Evolutionary conservation across 1,140 invertebrate genomes (phyloP).

Genomic region (Colletes gigas): DNA sequence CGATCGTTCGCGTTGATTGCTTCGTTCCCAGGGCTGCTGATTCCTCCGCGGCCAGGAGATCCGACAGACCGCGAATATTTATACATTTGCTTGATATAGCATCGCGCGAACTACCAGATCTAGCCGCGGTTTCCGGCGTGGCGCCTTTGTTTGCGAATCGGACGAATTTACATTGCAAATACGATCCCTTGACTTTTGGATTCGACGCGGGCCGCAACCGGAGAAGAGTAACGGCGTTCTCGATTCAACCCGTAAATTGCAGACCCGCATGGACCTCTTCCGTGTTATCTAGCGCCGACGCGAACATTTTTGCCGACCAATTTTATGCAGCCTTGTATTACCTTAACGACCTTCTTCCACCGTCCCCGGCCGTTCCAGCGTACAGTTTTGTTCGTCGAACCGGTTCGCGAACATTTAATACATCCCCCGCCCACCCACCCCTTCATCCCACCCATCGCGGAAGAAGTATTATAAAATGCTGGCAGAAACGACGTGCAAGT

Average conservation of each 20-base stretch:
- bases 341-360: conserved; percentile 46
- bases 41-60: neutral
- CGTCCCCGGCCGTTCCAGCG: neutral
- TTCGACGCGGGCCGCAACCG: neutral
- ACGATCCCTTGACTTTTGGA: conserved; percentile 32
- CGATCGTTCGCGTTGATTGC: neutral
- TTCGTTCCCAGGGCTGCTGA: no score
- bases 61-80: conserved; percentile 11
- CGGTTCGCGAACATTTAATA: conserved; percentile 9
- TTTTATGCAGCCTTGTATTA: conserved; percentile 35
- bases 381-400: conserved; percentile 35
- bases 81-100: conserved; percentile 24
- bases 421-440: neutral
- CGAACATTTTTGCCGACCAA: conserved; percentile 38
- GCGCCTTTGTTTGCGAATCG: conserved; percentile 48
- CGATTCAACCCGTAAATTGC: conserved; percentile 29
- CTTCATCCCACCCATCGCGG: no score
- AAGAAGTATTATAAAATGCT: neutral
- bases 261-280: conserved; percentile 2
- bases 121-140: neutral
- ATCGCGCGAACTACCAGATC: conserved; percentile 13
- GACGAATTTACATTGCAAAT: conserved; percentile 56
- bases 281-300: conserved; percentile 27
- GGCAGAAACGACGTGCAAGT: conserved; percentile 1
- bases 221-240: conserved; percentile 14